Conservation (phyloP, 1,140 invertebrate genomes). For the Ceratoteleas bidentatus region DNA sequence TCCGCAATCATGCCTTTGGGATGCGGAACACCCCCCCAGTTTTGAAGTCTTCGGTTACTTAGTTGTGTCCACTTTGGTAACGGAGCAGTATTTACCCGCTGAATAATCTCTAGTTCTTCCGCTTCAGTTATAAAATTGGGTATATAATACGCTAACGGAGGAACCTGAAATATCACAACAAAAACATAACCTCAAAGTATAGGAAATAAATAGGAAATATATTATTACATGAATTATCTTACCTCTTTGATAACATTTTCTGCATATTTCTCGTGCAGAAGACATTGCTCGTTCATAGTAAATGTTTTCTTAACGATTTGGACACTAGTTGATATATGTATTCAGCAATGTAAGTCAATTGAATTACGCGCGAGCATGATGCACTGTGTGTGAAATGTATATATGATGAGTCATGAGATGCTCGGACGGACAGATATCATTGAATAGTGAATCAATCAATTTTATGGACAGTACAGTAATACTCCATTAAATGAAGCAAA, state of each 20-base stretch:
- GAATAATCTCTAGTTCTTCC: slow-evolving; percentile 90
- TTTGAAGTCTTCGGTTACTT: slow-evolving; percentile 94
- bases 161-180: slow-evolving; percentile 81
- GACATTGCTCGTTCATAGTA: too few species aligned
- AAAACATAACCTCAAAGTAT: slow-evolving; percentile 36
- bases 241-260: slow-evolving; percentile 29
- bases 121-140: slow-evolving; percentile 93
- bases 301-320: too few species aligned
- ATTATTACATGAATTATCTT: background rate
- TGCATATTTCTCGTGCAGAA: background rate
- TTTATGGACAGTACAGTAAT: too few species aligned
- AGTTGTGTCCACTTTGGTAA: slow-evolving; percentile 98
- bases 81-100: slow-evolving; percentile 89
- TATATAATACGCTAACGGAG: slow-evolving; percentile 91
- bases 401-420: too few species aligned
- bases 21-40: slow-evolving; percentile 97
- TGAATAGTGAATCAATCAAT: too few species aligned
- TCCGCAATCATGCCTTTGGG: slow-evolving; percentile 97
- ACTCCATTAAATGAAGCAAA: too few species aligned
- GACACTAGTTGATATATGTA: too few species aligned
- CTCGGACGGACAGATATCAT: too few species aligned
- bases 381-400: too few species aligned
- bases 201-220: background rate
- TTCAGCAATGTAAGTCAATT: too few species aligned
- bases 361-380: too few species aligned